phyloP scores from a whole-genome alignment of 2,888 invertebrate species.

The Chaetogeoica ovagalla region DNA sequence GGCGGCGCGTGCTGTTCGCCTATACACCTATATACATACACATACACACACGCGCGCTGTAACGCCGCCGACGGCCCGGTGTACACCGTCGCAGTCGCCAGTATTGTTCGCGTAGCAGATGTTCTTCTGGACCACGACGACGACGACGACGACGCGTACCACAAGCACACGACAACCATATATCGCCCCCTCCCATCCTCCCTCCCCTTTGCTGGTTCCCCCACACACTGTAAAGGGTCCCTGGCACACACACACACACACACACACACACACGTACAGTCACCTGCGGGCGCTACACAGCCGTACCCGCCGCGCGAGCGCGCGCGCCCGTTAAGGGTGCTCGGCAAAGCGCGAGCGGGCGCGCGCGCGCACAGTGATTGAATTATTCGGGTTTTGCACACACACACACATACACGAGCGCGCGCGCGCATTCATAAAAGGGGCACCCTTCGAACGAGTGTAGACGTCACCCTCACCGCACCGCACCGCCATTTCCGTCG shows the following conservation, averaged over 20 bases:
- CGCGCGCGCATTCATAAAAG: slow-evolving; percentile 11
- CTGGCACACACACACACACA: neutral
- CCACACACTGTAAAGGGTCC: neutral
- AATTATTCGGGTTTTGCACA: slow-evolving; percentile 14
- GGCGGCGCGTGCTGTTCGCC: slow-evolving; percentile 18
- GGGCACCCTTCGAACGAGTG: neutral
- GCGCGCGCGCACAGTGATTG: neutral
- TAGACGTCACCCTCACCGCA: too few relatives aligned
- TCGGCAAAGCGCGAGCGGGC: neutral
- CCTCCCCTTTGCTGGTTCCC: too few relatives aligned
- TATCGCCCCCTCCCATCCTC: too few relatives aligned
- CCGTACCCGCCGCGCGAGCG: too few relatives aligned
- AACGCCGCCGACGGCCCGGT: neutral
- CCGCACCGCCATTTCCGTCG: too few relatives aligned
- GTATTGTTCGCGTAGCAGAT: slow-evolving; percentile 8
- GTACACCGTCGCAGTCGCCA: neutral
- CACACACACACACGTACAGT: neutral
- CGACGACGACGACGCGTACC: neutral
- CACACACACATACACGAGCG: neutral
- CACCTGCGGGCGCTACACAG: neutral
- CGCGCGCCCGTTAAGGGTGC: neutral
- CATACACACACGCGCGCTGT: neutral
- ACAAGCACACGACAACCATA: neutral
- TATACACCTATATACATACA: neutral
- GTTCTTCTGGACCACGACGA: neutral